A percentile compares a stretch with the other conserved stretches of the same genome.
phyloP scores from a whole-genome alignment of 1,140 invertebrate species.

The Ceratosolen fusciceps region DNA sequence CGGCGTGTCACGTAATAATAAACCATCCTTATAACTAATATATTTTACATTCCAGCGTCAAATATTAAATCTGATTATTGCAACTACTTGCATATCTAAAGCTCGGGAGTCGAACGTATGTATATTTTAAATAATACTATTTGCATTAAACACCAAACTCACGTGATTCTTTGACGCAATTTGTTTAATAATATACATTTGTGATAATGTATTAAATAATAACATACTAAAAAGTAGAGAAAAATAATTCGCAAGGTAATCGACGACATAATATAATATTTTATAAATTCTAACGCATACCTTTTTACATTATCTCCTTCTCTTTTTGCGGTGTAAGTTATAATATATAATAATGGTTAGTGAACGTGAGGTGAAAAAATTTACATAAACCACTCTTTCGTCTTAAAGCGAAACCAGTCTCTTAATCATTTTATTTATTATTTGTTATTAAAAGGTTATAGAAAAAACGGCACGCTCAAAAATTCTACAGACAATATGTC shows the following conservation, averaged over 20 bases:
- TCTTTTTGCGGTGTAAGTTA: constrained; percentile 1
- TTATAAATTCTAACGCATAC: constrained; percentile 27
- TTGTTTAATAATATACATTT: constrained; percentile 31
- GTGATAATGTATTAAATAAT: constrained; percentile 25
- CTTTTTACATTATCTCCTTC: constrained; percentile 40
- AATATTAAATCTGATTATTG: constrained; percentile 45
- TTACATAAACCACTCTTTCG: constrained; percentile 38
- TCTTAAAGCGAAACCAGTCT: constrained; percentile 42
- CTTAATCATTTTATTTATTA: constrained; percentile 30
- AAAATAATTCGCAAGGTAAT: constrained; percentile 44
- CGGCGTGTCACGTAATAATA: constrained; percentile 24
- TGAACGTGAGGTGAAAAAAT: constrained; percentile 43
- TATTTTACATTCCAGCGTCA: constrained; percentile 42
- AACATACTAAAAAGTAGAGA: constrained; percentile 37
- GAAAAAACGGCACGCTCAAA: constrained; percentile 47
- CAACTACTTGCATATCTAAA: constrained; percentile 39
- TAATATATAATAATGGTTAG: constrained; percentile 43
- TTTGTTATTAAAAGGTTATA: constrained; percentile 45
- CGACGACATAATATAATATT: constrained; percentile 37
- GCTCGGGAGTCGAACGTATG: constrained; percentile 28
- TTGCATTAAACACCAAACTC: constrained; percentile 41
- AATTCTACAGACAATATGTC: constrained; percentile 20
- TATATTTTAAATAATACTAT: constrained; percentile 49
- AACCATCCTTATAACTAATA: constrained; percentile 33
- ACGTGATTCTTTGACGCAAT: constrained; percentile 10